Base-by-base conservation (phyloP, 2,113 vertebrate species). In the Regulus satrapa region DNA sequence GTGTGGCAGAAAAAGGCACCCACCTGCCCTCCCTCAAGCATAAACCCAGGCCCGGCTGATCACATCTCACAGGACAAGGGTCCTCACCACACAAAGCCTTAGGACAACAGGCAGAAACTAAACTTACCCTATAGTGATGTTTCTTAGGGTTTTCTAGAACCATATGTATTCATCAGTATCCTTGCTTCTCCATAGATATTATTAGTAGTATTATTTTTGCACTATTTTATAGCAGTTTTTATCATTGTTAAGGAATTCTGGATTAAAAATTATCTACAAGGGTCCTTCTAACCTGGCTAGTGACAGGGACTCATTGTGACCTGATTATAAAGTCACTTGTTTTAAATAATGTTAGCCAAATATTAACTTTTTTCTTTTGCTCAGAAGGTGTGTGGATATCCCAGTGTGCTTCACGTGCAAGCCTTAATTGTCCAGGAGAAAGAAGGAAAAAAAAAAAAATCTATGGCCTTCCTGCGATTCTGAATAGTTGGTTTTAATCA, bases 31-130 rank as follows among this genome's bases (percentile, higher is more conserved):
- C 56, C 18, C 34, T 16, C 19, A 10, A 18, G 54, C 49, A 86
- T 49, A 34, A 20, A 18, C 1, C 6, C n/a, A 58, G 29, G 32
- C 25, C 72, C 43, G 40, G 72, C 68, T 78, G 41, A 58, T 3
- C 1, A 1, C 17, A 32, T 0, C 48, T 18, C 19, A 8, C 54
- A 74, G 31, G 6, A 46, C 69, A 12, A 10, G 12, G 31, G 3
- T 43, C 31, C 24, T 61, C 61, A 2, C 13, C 24, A 6, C 1
- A 43, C 26, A 25, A n/a, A 34, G 14, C 8, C 16, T 28, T 38
- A 25, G 61, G 23, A n/a, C 5, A 73, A 58, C 68, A 69, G 25
- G 32, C 0, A 18, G 20, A 11, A 85, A 38, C 18, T 41, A 46
- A 23, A 18, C 36, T n/a, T 36, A 24, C 28, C 12, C 41, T 14